Evolutionary conservation across 2,113 vertebrate species (phyloP).

Genomic region (Solenodon paradoxus): DNA sequence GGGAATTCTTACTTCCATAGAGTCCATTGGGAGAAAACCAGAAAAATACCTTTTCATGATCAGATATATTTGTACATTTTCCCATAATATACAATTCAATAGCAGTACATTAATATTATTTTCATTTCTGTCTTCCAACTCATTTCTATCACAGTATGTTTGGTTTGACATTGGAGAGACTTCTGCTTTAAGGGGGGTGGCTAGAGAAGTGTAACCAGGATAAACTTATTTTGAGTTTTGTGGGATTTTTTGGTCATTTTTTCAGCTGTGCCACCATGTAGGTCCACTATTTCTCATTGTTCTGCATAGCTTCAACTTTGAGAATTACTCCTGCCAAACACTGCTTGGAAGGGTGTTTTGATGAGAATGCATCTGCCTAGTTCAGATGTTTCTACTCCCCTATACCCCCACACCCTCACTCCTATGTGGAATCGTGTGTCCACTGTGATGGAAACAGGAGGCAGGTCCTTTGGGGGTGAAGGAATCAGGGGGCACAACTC

Average conservation of each 20-base stretch:
- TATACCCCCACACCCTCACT: too few species aligned
- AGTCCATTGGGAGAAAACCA: not conserved
- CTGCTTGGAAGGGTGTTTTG: not conserved
- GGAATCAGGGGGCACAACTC: too few species aligned
- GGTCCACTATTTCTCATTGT: not conserved
- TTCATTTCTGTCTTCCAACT: not conserved
- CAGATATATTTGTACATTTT: not conserved
- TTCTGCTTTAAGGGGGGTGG: accelerated
- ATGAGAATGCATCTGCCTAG: not conserved
- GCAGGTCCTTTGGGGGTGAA: too few species aligned
- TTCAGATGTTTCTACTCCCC: not conserved
- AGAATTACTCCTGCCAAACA: not conserved
- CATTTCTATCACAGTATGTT: not conserved
- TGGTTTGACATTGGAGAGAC: not conserved
- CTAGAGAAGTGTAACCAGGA: not conserved
- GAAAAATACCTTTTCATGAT: not conserved
- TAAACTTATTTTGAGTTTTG: not conserved
- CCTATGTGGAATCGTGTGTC: too few species aligned
- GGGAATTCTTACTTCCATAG: not conserved
- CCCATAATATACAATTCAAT: not conserved
- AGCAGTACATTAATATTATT: not conserved
- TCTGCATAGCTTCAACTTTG: not conserved
- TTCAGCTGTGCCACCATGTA: not conserved
- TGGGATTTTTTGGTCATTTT: not conserved
- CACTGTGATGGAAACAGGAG: not conserved